A percentile compares a stretch with the other conserved stretches of the same genome.
Conservation (phyloP, 2,113 vertebrate species). For the Madoqua kirkii region DNA sequence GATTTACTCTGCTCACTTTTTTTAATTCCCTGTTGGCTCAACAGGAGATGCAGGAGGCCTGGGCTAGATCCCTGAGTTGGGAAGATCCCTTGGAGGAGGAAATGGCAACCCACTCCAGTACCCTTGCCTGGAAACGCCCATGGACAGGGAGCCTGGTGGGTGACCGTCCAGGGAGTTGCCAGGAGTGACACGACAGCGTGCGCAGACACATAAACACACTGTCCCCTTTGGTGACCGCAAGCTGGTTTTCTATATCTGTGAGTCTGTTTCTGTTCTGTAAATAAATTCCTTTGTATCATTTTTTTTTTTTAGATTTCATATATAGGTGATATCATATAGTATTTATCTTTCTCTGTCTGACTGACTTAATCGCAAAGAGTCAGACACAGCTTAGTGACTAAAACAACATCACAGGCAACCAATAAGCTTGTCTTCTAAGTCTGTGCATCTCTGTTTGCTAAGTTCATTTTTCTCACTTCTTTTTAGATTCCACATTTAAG, state of each 20-base stretch:
- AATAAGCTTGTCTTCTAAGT: not conserved
- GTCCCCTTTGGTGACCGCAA: not conserved
- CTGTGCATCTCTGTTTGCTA: not conserved
- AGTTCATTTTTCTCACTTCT: not conserved
- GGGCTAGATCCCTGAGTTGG: not conserved
- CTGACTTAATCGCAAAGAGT: not conserved
- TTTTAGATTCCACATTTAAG: not conserved
- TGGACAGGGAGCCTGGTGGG: not conserved
- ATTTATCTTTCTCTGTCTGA: not conserved
- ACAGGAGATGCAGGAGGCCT: not conserved
- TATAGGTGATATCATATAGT: not conserved
- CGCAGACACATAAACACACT: not conserved
- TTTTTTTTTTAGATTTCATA: not conserved
- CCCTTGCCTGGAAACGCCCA: not conserved
- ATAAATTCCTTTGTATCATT: not conserved
- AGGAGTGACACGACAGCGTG: not conserved
- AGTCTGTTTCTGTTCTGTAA: not conserved
- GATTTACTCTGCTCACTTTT: not conserved
- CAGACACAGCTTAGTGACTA: not conserved
- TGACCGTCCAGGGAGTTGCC: not conserved
- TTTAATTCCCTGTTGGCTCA: not conserved
- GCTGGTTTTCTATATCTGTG: not conserved
- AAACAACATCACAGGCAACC: not conserved
- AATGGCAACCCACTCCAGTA: not conserved
- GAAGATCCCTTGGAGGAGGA: not conserved